A percentile compares a stretch with the other conserved stretches of the same genome.
Conservation (phyloP, 2,113 vertebrate genomes). For the Xiphophorus maculatus region DNA sequence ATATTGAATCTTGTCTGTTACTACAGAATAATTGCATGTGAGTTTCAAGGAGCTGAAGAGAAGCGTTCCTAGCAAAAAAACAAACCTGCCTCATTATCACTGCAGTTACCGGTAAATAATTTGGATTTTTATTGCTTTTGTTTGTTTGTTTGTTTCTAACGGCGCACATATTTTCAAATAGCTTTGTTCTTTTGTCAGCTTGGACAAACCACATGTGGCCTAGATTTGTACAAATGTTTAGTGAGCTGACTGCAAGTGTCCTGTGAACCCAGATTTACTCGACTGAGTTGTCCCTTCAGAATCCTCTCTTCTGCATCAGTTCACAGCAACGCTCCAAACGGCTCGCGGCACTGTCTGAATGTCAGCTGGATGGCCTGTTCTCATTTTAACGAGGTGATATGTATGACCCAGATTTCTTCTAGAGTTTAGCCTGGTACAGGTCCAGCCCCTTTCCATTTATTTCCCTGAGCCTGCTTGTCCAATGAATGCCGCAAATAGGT, state of each 20-base stretch:
- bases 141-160: not conserved
- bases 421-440: constrained; percentile 44
- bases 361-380: constrained; percentile 69
- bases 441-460: constrained; percentile 26
- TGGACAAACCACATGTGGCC: constrained; percentile 9
- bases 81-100: not conserved
- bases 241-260: constrained; percentile 45
- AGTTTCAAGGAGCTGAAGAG: not conserved
- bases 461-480: constrained; percentile 7
- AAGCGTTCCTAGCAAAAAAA: not conserved
- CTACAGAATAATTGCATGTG: no score
- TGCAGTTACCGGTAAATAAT: not conserved
- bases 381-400: constrained; percentile 68
- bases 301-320: constrained; percentile 72
- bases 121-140: not conserved
- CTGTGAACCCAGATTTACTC: constrained; percentile 48
- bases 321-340: constrained; percentile 65
- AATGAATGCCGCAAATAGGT: constrained; percentile 5
- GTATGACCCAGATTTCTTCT: constrained; percentile 63
- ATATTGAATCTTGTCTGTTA: no score
- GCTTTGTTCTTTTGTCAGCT: constrained; percentile 15
- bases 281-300: constrained; percentile 56
- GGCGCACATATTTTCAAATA: not conserved
- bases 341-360: constrained; percentile 71
- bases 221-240: constrained; percentile 40